These are phyloP conservation scores for Paragorgia papillata DNA, from an alignment of 92 coral and sea anemone genomes.

Conservation along the genomic window DNA sequence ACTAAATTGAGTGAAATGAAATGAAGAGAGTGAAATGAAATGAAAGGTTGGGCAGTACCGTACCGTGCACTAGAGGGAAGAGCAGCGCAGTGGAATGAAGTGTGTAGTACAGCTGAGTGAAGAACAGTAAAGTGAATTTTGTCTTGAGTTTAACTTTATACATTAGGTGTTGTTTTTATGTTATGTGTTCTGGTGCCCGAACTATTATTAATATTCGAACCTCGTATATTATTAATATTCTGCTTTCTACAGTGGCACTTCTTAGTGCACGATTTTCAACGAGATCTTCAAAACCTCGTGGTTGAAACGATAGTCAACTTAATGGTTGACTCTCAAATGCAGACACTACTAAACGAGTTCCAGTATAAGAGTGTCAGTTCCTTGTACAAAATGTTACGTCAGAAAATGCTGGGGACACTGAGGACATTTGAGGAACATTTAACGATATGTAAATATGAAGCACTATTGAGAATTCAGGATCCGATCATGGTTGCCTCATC, in stretches of 20 bases:
- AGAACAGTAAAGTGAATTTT: no score
- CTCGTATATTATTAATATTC: no score
- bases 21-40: no score
- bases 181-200: no score
- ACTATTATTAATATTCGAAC: no score
- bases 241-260: slow-evolving; percentile 81
- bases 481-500: slow-evolving; percentile 77
- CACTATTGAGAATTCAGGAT: slow-evolving; percentile 84
- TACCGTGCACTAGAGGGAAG: no score
- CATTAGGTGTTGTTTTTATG: no score
- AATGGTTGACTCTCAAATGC: slow-evolving; percentile 94
- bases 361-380: slow-evolving; percentile 99
- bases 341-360: slow-evolving; percentile 83
- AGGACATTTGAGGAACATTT: slow-evolving; percentile 84
- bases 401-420: slow-evolving; percentile 83
- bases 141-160: no score
- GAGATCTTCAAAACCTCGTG: slow-evolving; percentile 77
- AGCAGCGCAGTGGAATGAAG: no score
- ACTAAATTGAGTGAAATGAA: no score
- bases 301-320: slow-evolving; percentile 94
- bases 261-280: slow-evolving; percentile 91
- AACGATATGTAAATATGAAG: slow-evolving; percentile 87
- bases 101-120: no score
- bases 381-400: slow-evolving; percentile 94
- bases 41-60: no score